Base-by-base conservation (phyloP, 2,888 invertebrate species). In the Euzophera pinguis region DNA sequence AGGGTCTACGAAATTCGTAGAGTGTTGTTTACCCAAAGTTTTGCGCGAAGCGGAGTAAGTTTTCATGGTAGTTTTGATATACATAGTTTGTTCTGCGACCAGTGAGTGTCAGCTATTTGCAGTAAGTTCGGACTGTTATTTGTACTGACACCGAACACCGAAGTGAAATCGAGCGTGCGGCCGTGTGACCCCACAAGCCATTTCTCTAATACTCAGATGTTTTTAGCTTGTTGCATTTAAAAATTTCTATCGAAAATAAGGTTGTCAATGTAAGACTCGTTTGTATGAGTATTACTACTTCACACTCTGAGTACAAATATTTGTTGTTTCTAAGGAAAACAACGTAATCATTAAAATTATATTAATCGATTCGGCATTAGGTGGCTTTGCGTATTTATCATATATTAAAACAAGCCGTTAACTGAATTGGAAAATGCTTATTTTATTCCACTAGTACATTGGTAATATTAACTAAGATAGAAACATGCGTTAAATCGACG, bases 151-250 rank as follows among this genome's bases (percentile, higher is more conserved):
- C 62, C 51, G 59, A 59, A 62, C 60, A 61, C 65, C 63, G 63
- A 61, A 75, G 75, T 76, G 74, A 76, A 78, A 78, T 68, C 73
- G 71, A 75, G 55, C 68, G 67, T 67, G 67, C 62, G 72, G 65
- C 73, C 73, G 53, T 75, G 74, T 75, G 74, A 75, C 74, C 73
- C 64, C 66, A 62, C 68, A 62, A 63, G 62, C 64, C 70, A 69
- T 76, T 74, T 73, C 72, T 70, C 68, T 68, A 70, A 61, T 56
- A 53, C 60, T 54, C 59, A 58, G 59, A 62, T 59, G 60, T 62
- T 50, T 56, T 47, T 37, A 53, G 48, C 54, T 55, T 51, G 49
- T 48, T 49, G 49, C 29, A 8, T 43, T 42, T 29, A 6, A 4
- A 9, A 32, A 10, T 9, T 10, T 32, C 32, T 1, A 32, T 32